Evolutionary conservation across 2,888 invertebrate species (phyloP).

Genomic region (Bellardia bayeri): DNA sequence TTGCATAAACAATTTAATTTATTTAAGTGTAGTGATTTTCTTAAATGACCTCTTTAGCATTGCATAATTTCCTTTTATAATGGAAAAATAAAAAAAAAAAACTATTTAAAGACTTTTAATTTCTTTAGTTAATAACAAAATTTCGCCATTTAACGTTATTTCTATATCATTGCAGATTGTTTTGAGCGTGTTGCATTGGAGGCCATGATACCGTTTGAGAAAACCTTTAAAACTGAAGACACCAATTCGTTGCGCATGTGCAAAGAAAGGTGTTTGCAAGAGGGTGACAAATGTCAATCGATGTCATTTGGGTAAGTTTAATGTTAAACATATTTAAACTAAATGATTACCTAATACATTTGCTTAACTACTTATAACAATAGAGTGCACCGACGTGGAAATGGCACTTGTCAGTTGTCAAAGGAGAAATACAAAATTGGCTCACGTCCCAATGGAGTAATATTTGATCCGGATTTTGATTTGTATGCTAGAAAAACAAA

Average conservation of each 20-base stretch:
- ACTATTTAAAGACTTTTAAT: conserved; percentile 37
- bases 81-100: conserved; percentile 14
- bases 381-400: conserved; percentile 87
- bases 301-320: conserved; percentile 87
- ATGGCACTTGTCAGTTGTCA: conserved; percentile 87
- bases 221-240: conserved; percentile 87
- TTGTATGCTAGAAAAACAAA: conserved; percentile 86
- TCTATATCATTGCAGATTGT: conserved; percentile 85
- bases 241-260: conserved; percentile 87
- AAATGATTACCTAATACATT: conserved; percentile 72
- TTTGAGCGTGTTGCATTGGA: conserved; percentile 88
- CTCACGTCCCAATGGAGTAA: conserved; percentile 85
- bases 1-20: background rate
- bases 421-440: conserved; percentile 84
- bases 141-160: conserved; percentile 42
- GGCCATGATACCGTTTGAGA: conserved; percentile 86
- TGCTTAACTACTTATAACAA: conserved; percentile 73
- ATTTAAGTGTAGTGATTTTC: conserved; percentile 4
- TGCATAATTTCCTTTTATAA: conserved; percentile 54
- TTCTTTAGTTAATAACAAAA: conserved; percentile 1
- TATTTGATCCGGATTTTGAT: conserved; percentile 87
- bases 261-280: conserved; percentile 87
- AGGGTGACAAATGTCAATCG: conserved; percentile 87
- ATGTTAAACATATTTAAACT: conserved; percentile 46
- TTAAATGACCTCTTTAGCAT: conserved; percentile 27